phyloP scores from a whole-genome alignment of 2,113 vertebrate species.

The Oncorhynchus clarkii region DNA sequence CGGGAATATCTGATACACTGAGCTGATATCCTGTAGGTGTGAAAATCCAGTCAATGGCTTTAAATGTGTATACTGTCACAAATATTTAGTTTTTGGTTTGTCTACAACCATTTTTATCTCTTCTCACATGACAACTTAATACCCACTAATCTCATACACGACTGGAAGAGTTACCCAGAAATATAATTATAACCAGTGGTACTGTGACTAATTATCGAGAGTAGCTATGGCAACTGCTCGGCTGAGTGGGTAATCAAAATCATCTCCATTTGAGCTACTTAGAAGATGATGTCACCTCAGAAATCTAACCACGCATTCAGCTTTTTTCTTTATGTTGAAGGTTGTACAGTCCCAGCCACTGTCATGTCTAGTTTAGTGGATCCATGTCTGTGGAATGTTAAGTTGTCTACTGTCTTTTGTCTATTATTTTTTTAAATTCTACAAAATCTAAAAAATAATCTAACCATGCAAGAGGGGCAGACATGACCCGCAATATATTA shows the following conservation, averaged over 20 bases:
- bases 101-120: background rate
- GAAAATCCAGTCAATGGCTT: constrained; percentile 10
- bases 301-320: constrained; percentile 30
- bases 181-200: constrained; percentile 56
- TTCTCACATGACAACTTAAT: background rate
- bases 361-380: too few species aligned
- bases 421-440: too few species aligned
- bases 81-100: background rate
- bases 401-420: too few species aligned
- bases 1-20: constrained; percentile 96
- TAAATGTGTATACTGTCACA: background rate
- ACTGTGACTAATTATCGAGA: constrained; percentile 60
- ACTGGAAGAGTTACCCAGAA: background rate
- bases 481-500: too few species aligned
- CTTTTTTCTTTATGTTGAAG: too few species aligned
- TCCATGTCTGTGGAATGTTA: too few species aligned
- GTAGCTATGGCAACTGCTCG: constrained; percentile 64
- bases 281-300: constrained; percentile 65
- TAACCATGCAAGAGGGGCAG: too few species aligned
- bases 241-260: constrained; percentile 73
- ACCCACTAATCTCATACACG: background rate
- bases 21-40: constrained; percentile 87
- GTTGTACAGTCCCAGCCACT: too few species aligned
- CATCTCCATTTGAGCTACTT: constrained; percentile 65
- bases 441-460: too few species aligned